phyloP scores from a whole-genome alignment of 2,888 invertebrate genomes.

The Bibio marci region DNA sequence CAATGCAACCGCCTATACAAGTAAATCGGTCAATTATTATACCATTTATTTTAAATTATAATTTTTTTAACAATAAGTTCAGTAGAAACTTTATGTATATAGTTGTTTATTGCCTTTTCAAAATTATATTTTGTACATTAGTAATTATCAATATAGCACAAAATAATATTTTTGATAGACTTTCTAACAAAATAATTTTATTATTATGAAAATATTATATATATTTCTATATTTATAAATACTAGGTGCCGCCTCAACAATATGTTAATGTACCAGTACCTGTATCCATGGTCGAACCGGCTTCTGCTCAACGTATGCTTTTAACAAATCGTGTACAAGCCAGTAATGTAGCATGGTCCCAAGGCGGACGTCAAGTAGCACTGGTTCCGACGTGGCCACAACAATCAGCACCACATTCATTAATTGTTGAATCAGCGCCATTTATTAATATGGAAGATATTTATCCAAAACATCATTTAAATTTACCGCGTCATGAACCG shows the following conservation, averaged over 20 bases:
- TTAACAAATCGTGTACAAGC: conserved; percentile 37
- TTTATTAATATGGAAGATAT: conserved; percentile 45
- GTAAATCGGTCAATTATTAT: no score
- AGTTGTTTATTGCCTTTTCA: conserved; percentile 4
- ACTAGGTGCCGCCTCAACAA: conserved; percentile 69
- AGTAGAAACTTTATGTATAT: conserved; percentile 7
- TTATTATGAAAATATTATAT: not conserved
- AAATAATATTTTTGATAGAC: no score
- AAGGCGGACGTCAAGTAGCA: conserved; percentile 52
- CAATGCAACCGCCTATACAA: conserved; percentile 30
- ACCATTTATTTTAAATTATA: no score
- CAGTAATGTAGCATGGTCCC: conserved; percentile 30
- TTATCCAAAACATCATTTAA: conserved; percentile 40
- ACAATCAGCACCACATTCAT: conserved; percentile 49
- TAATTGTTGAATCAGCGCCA: conserved; percentile 59
- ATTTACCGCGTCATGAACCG: conserved; percentile 38
- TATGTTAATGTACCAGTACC: conserved; percentile 53
- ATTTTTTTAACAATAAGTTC: not conserved
- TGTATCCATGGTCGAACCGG: conserved; percentile 82
- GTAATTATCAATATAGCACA: not conserved
- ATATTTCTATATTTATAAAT: conserved; percentile 11
- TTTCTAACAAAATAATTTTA: no score
- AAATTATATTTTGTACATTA: not conserved
- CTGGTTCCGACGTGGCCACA: conserved; percentile 75
- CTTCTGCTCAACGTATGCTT: conserved; percentile 61